A percentile compares a stretch with the other conserved stretches of the same genome.
These are phyloP conservation scores for Falco novaeseelandiae DNA, from an alignment of 2,797 vertebrate species.

Conservation along the genomic window DNA sequence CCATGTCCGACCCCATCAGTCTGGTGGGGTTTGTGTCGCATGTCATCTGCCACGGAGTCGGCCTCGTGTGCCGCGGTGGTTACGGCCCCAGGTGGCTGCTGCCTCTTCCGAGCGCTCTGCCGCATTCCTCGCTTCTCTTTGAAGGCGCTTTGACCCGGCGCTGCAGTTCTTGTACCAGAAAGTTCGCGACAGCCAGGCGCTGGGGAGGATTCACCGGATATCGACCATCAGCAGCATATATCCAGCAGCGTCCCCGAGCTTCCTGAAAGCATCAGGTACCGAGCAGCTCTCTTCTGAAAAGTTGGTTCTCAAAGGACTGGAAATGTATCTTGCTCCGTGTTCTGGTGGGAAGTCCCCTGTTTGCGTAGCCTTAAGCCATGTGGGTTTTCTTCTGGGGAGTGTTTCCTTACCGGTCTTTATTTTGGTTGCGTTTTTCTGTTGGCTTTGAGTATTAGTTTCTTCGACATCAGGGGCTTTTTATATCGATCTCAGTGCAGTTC, in stretches of 20 bases:
- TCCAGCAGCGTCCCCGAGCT: slow-evolving; percentile 12
- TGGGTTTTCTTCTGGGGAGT: neutral
- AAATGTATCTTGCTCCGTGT: accelerated
- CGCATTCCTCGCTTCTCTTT: neutral
- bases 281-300: neutral
- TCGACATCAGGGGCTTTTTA: neutral
- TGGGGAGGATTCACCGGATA: slow-evolving; percentile 61
- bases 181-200: neutral
- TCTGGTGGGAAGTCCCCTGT: neutral
- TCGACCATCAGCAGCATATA: slow-evolving; percentile 20
- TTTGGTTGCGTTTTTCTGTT: neutral
- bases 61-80: accelerated
- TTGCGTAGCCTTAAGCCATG: neutral
- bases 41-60: accelerated
- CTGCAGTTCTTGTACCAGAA: slow-evolving; percentile 62
- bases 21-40: too few species aligned
- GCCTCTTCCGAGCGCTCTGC: neutral
- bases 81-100: accelerated
- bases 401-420: neutral
- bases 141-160: slow-evolving; percentile 68
- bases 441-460: neutral
- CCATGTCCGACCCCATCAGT: accelerated
- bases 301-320: neutral
- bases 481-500: accelerated
- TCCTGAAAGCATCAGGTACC: slow-evolving; percentile 57